These are phyloP conservation scores for Ciona savignyi DNA, from an alignment of 23 tunicate genomes.

Conservation along the genomic window DNA sequence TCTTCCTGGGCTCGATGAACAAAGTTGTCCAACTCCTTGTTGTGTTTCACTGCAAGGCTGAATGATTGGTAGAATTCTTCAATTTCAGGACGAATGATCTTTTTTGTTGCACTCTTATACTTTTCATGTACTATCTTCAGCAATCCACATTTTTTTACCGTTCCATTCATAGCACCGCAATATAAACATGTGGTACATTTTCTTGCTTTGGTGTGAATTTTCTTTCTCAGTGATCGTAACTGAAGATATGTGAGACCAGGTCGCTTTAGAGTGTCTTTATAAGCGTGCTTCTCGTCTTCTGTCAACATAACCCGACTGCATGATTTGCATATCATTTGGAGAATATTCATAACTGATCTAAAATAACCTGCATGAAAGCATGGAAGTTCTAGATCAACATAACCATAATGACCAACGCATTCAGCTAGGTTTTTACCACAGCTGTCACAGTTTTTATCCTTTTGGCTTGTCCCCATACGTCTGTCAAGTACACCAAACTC, in stretches of 20 bases:
- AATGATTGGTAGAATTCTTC: conserved; percentile 65
- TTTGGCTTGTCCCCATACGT: conserved; percentile 87
- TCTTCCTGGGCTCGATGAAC: conserved; percentile 69
- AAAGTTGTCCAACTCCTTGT: conserved; percentile 50
- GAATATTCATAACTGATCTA: conserved; percentile 46
- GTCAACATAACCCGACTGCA: conserved; percentile 75
- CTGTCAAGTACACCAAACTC: conserved; percentile 82
- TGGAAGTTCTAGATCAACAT: conserved; percentile 62
- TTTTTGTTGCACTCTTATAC: conserved; percentile 47
- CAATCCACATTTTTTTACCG: conserved; percentile 89
- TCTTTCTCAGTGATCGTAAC: conserved; percentile 49
- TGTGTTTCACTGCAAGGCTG: conserved; percentile 48
- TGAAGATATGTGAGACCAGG: conserved; percentile 83
- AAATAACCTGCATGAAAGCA: conserved; percentile 95
- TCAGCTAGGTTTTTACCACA: conserved; percentile 79
- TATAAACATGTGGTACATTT: conserved; percentile 60
- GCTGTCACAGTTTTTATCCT: conserved; percentile 69
- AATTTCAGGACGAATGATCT: conserved; percentile 36
- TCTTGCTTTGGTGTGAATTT: conserved; percentile 58
- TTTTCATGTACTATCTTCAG: conserved; percentile 81
- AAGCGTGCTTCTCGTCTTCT: conserved; percentile 27
- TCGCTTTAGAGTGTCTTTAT: conserved; percentile 22
- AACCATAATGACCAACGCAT: conserved; percentile 92
- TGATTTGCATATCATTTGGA: conserved; percentile 93
- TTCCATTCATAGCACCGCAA: conserved; percentile 75